These are phyloP conservation scores for Marmota monax DNA, from an alignment of 2,113 vertebrate genomes.

Conservation along the genomic window DNA sequence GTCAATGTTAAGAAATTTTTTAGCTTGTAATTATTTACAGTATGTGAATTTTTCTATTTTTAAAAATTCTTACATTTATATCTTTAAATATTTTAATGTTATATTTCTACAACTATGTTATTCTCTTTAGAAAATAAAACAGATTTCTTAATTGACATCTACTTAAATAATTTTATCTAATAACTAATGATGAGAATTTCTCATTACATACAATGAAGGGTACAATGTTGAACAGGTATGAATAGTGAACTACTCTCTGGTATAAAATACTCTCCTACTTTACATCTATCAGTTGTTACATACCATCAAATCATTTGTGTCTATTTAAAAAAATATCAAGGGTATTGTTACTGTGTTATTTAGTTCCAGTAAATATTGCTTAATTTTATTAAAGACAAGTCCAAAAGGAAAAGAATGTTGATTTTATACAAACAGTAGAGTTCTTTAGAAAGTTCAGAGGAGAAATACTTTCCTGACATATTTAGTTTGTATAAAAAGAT, in stretches of 20 bases:
- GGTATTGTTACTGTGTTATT: background rate
- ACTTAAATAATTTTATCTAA: background rate
- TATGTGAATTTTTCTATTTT: background rate
- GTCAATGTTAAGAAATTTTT: background rate
- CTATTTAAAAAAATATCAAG: background rate
- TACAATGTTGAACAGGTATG: background rate
- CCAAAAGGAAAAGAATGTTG: background rate
- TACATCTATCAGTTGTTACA: background rate
- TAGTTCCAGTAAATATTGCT: background rate
- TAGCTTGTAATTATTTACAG: background rate
- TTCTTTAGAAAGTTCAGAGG: background rate
- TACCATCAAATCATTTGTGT: background rate
- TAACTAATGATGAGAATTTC: background rate
- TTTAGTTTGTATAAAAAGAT: background rate
- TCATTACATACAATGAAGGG: background rate
- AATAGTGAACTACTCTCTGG: background rate
- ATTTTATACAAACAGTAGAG: background rate
- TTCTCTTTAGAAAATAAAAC: background rate
- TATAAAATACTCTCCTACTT: background rate
- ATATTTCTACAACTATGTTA: background rate
- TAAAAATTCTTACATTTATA: background rate
- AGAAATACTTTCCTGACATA: background rate
- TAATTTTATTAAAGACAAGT: background rate
- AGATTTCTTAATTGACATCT: background rate
- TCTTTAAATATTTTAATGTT: background rate